A percentile compares a stretch with the other conserved stretches of the same genome.
Conservation (phyloP, 2,888 invertebrate genomes). For the Lasioglossum marginatum region DNA sequence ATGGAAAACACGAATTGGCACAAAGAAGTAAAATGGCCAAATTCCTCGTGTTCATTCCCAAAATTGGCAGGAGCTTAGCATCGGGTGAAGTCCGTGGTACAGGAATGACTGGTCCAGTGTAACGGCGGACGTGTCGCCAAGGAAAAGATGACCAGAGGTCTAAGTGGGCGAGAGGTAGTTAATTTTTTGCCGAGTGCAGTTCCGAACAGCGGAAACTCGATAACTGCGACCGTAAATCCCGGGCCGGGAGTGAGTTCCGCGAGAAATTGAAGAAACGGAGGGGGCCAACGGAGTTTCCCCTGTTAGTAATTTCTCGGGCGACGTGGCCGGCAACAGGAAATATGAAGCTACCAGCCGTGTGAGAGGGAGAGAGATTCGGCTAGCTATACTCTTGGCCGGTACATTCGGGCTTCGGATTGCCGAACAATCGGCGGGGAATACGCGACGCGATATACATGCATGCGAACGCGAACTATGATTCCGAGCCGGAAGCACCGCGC, state of each 20-base stretch:
- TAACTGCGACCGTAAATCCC: constrained; percentile 41
- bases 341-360: neutral
- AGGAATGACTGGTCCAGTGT: neutral
- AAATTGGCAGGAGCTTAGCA: neutral
- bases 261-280: constrained; percentile 34
- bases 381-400: constrained; percentile 1
- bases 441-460: constrained; percentile 36
- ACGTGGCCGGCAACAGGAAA: constrained; percentile 35
- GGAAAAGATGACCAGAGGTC: constrained; percentile 8
- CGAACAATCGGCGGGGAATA: constrained; percentile 42
- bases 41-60: too few relatives aligned
- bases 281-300: constrained; percentile 33
- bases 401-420: constrained; percentile 23
- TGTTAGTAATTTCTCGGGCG: constrained; percentile 56
- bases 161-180: constrained; percentile 24
- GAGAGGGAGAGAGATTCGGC: neutral
- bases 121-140: neutral
- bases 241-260: constrained; percentile 5
- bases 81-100: neutral
- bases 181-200: constrained; percentile 15
- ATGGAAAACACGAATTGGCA: too few relatives aligned
- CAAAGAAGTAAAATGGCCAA: too few relatives aligned
- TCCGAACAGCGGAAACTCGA: constrained; percentile 34
- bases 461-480: constrained; percentile 44
- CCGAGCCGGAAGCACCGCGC: constrained; percentile 26